These are phyloP conservation scores for Dorcus hopei DNA, from an alignment of 2,888 invertebrate genomes.

Conservation along the genomic window DNA sequence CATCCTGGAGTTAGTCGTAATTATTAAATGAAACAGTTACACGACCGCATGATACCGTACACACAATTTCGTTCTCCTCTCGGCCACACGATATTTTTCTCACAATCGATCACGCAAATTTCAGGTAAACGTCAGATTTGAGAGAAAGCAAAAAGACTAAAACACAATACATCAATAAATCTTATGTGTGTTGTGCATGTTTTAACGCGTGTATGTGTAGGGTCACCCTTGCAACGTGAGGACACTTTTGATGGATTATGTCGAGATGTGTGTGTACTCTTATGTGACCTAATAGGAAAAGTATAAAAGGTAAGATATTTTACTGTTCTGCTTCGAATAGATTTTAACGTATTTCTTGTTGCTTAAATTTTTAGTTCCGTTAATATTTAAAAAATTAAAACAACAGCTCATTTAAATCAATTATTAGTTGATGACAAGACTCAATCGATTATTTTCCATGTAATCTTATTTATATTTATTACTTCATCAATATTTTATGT, in stretches of 20 bases:
- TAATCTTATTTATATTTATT: too few species aligned
- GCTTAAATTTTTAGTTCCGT: too few species aligned
- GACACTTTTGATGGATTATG: constrained; percentile 45
- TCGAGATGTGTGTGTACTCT: constrained; percentile 22
- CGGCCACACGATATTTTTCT: constrained; percentile 27
- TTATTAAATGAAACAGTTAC: constrained; percentile 8
- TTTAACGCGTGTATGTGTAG: constrained; percentile 39
- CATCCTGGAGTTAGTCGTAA: constrained; percentile 1
- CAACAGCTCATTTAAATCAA: too few species aligned
- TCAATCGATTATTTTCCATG: too few species aligned
- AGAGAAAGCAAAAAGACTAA: constrained; percentile 23
- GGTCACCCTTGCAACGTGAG: constrained; percentile 41
- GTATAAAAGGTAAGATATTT: constrained; percentile 18
- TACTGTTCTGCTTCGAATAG: constrained; percentile 11
- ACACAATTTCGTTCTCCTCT: constrained; percentile 5
- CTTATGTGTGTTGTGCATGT: constrained; percentile 43
- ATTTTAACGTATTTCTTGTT: not conserved
- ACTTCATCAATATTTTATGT: too few species aligned
- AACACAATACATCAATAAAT: constrained; percentile 45
- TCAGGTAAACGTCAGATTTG: constrained; percentile 35
- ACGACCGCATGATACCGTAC: not conserved
- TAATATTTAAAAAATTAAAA: too few species aligned
- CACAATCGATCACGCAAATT: constrained; percentile 45
- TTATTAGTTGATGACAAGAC: too few species aligned
- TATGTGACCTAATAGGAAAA: constrained; percentile 16